A percentile compares a stretch with the other conserved stretches of the same genome.
These are phyloP conservation scores for Andrena camellia DNA, from an alignment of 2,888 invertebrate species.

Conservation along the genomic window DNA sequence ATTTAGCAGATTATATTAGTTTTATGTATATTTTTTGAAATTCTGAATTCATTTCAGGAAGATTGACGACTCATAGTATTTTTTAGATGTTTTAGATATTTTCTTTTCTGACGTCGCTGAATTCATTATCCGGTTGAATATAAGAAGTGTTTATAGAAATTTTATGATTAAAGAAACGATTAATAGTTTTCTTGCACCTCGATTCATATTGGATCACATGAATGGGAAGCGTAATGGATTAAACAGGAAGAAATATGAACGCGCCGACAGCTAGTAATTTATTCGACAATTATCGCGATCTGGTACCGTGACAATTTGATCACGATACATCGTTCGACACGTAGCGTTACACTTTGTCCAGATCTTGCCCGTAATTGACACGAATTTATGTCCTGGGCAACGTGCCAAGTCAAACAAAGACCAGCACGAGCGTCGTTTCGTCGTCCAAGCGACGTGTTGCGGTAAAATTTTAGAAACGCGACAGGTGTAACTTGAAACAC, in stretches of 20 bases:
- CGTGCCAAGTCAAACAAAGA: conserved; percentile 59
- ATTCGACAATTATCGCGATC: conserved; percentile 37
- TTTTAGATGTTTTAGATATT: no score
- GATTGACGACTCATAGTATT: no score
- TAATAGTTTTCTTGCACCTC: not conserved
- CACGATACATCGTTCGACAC: conserved; percentile 39
- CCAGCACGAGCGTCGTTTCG: conserved; percentile 22
- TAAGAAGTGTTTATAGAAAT: not conserved
- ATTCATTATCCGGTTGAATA: not conserved
- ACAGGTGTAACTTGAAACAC: conserved; percentile 26
- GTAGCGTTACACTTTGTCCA: conserved; percentile 49
- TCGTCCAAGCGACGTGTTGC: conserved; percentile 23
- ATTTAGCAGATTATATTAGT: not conserved
- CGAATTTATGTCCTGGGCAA: conserved; percentile 63
- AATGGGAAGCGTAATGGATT: conserved; percentile 22
- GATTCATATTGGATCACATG: not conserved
- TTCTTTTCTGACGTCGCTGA: not conserved
- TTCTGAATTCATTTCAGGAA: not conserved
- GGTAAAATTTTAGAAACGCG: conserved; percentile 39
- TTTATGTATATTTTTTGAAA: not conserved
- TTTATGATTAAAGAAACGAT: not conserved
- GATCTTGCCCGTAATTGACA: conserved; percentile 61
- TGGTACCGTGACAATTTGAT: conserved; percentile 22
- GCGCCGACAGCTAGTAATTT: conserved; percentile 17
- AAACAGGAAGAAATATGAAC: conserved; percentile 6